Evolutionary conservation across 2,888 invertebrate species (phyloP), one percentile per base, ranked within the genome.

Genomic region (Pandemis cinnamomeana): DNA sequence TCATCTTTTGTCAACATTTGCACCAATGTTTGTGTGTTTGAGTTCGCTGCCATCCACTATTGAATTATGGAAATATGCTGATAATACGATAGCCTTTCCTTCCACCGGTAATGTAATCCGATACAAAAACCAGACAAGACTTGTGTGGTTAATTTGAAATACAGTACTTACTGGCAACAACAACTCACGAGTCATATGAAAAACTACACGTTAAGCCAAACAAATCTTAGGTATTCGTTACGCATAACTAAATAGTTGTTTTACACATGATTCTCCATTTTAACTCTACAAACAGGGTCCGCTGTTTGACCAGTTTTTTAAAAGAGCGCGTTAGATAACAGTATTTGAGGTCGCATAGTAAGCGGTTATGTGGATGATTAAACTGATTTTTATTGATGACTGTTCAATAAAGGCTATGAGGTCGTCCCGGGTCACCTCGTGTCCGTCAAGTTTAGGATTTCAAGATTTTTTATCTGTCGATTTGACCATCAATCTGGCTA

Each of bases 1-100:
- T 89, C 90, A 89, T 84, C 84, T 76, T 70, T 75, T 76, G 82
- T 82, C 82, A 80, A 84, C 80, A 77, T 78, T 84, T 85, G 85
- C 87, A 86, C 83, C 83, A 81, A 77, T 79, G 77, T 79, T 79
- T 78, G 77, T 60, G 76, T 79, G 64, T 61, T 63, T 27, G 27
- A 68, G 53, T 53, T 20, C 53, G 42, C 42, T 44, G 36, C 41
- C 27, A 58, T 58, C 44, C 36, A 68, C 64, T 69, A 72, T 72
- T 75, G 72, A 71, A 74, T 36, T 74, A 74, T 74, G 67, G 71
- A 74, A 74, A 74, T 74, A 74, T 71, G 70, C 67, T 62, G 70
- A 74, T 67, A 46, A 63, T 62, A 61, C 20, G 42, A 42, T 42
- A 36, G 53, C 42, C 53, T 71, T 70, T 71, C 70, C 61, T 67